phyloP scores from a whole-genome alignment of 2,797 vertebrate species.

The Gouania willdenowi region DNA sequence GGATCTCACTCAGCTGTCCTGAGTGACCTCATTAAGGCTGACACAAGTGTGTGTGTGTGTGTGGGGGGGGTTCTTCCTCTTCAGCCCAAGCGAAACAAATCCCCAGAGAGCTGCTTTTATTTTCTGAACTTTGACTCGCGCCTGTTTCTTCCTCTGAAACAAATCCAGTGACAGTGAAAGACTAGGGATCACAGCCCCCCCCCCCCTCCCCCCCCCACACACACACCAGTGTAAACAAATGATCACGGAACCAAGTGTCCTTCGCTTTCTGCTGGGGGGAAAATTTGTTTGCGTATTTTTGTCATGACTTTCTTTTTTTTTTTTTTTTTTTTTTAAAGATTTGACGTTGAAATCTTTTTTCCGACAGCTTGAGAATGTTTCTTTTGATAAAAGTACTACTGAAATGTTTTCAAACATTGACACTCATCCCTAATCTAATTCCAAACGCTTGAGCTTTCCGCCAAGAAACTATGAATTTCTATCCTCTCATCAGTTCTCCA shows the following conservation, averaged over 20 bases:
- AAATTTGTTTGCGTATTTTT: constrained; percentile 25
- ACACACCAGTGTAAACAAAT: constrained; percentile 31
- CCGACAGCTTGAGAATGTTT: too few species aligned
- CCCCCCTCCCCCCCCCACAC: constrained; percentile 10
- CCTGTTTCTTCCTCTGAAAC: constrained; percentile 25
- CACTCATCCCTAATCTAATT: too few species aligned
- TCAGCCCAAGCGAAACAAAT: constrained; percentile 42
- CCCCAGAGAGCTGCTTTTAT: constrained; percentile 46
- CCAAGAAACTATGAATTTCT: too few species aligned
- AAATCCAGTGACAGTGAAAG: constrained; percentile 15
- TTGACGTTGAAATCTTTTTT: constrained; percentile 11
- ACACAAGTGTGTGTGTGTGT: constrained; percentile 21
- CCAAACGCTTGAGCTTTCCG: too few species aligned
- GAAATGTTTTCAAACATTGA: too few species aligned
- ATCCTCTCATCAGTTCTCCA: too few species aligned
- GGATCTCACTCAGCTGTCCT: constrained; percentile 56
- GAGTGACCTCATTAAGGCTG: constrained; percentile 66
- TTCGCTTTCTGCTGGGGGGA: constrained; percentile 25
- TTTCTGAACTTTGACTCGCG: constrained; percentile 34
- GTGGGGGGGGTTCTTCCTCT: constrained; percentile 18
- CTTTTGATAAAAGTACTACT: too few species aligned
- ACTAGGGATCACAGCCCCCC: constrained; percentile 10
- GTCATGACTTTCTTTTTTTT: constrained; percentile 14
- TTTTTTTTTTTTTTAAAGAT: constrained; percentile 23
- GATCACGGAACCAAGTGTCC: constrained; percentile 18